A percentile compares a stretch with the other conserved stretches of the same genome.
phyloP scores from a whole-genome alignment of 2,797 vertebrate species.

The Tolypeutes matacus region DNA sequence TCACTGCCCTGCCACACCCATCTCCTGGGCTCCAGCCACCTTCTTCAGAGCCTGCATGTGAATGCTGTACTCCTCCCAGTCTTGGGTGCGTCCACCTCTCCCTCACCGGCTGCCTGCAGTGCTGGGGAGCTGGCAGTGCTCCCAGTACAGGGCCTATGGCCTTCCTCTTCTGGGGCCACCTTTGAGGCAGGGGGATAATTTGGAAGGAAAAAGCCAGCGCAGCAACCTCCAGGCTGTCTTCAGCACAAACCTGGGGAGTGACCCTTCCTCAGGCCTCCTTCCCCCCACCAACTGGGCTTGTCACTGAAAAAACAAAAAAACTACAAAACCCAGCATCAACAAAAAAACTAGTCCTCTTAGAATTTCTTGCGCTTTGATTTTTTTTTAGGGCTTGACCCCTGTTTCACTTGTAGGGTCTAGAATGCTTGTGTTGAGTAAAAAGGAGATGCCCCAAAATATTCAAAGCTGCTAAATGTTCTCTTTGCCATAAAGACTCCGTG shows the following conservation, averaged over 20 bases:
- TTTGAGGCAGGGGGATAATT: background rate
- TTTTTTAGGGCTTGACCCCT: slow-evolving; percentile 80
- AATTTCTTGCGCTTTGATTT: slow-evolving; percentile 80
- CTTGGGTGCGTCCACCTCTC: background rate
- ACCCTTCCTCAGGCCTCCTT: slow-evolving; percentile 45
- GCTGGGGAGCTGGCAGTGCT: slow-evolving; percentile 46
- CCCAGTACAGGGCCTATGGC: slow-evolving; percentile 17
- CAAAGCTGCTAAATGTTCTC: slow-evolving; percentile 89
- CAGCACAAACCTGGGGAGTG: slow-evolving; percentile 81
- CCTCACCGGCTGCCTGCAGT: slow-evolving; percentile 42
- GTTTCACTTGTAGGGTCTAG: slow-evolving; percentile 84
- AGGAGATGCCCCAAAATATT: slow-evolving; percentile 84
- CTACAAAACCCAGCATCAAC: slow-evolving; percentile 70
- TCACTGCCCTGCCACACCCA: slow-evolving; percentile 78
- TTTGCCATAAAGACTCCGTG: slow-evolving; percentile 89
- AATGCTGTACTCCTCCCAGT: slow-evolving; percentile 69
- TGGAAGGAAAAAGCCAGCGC: slow-evolving; percentile 25
- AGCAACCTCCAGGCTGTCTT: slow-evolving; percentile 68
- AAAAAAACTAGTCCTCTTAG: slow-evolving; percentile 72
- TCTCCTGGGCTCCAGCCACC: slow-evolving; percentile 53
- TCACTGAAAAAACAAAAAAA: slow-evolving; percentile 68
- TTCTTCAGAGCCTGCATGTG: slow-evolving; percentile 84
- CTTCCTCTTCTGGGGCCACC: slow-evolving; percentile 41
- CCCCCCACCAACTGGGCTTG: slow-evolving; percentile 69
- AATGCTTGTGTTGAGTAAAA: slow-evolving; percentile 86